These are phyloP conservation scores for Oreohelix idahoensis DNA, from an alignment of 1,140 invertebrate species.

Conservation along the genomic window DNA sequence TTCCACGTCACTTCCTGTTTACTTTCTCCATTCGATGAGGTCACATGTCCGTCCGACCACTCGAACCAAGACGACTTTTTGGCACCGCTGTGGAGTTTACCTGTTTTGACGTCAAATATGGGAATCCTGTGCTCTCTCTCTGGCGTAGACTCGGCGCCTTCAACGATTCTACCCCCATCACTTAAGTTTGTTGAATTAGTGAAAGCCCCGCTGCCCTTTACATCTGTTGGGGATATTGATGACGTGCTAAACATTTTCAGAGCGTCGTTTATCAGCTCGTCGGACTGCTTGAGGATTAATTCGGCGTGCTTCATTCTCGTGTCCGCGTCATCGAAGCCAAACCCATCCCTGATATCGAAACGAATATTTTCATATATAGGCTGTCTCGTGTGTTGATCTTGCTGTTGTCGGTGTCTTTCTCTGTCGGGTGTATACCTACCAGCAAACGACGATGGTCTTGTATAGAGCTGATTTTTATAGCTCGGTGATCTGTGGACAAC, in stretches of 20 bases:
- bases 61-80: not conserved
- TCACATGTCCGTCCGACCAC: not conserved
- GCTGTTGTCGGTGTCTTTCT: not conserved
- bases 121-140: not conserved
- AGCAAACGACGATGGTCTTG: not conserved
- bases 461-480: not conserved
- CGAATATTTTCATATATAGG: slow-evolving; percentile 21
- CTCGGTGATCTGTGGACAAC: not conserved
- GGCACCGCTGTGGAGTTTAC: not conserved
- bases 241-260: slow-evolving; percentile 1
- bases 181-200: not conserved
- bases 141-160: not conserved
- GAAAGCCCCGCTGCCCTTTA: not conserved
- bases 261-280: slow-evolving; percentile 33
- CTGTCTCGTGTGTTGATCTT: not conserved
- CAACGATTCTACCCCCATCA: not conserved
- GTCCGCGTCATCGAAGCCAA: slow-evolving; percentile 21
- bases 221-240: not conserved
- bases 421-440: not conserved
- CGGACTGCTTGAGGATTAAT: slow-evolving; percentile 18
- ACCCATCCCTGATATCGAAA: not conserved
- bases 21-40: not conserved
- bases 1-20: slow-evolving; percentile 1
- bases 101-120: not conserved
- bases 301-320: slow-evolving; percentile 18